Evolutionary conservation across 2,888 invertebrate genomes (phyloP).

Genomic region (Drosophila mettleri): DNA sequence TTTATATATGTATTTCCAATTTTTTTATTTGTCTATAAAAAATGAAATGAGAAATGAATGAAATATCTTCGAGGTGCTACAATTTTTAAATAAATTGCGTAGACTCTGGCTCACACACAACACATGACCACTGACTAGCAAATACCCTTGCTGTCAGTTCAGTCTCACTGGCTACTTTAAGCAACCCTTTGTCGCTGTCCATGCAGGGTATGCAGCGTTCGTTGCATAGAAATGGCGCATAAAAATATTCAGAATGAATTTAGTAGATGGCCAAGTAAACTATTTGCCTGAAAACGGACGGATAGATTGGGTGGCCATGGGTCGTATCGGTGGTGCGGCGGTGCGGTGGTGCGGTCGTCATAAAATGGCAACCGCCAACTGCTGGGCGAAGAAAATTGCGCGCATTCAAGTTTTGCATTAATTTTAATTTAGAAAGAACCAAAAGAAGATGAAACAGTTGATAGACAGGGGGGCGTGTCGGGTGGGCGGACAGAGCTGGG

Average conservation of each 20-base stretch:
- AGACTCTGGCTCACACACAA: not conserved
- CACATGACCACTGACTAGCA: not conserved
- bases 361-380: conserved; percentile 47
- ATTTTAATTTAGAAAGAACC: conserved; percentile 48
- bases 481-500: not conserved
- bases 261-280: conserved; percentile 22
- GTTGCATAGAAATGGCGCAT: conserved; percentile 7
- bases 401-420: conserved; percentile 46
- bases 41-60: no score
- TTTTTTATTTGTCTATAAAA: conserved; percentile 8
- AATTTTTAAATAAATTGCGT: not conserved
- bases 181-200: not conserved
- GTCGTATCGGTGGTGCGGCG: not conserved
- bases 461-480: not conserved
- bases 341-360: conserved; percentile 5
- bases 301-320: not conserved
- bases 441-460: conserved; percentile 37
- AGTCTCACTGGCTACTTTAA: not conserved
- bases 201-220: conserved; percentile 19
- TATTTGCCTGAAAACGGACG: conserved; percentile 7
- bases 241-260: conserved; percentile 38
- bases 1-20: not conserved
- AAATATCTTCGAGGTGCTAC: conserved; percentile 22
- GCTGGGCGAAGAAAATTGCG: conserved; percentile 44
- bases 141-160: conserved; percentile 11